Percentiles rank a stretch among this genome's conserved stretches.
Conservation (phyloP, 2,888 invertebrate genomes). For the Stenchaetothrips biformis region DNA sequence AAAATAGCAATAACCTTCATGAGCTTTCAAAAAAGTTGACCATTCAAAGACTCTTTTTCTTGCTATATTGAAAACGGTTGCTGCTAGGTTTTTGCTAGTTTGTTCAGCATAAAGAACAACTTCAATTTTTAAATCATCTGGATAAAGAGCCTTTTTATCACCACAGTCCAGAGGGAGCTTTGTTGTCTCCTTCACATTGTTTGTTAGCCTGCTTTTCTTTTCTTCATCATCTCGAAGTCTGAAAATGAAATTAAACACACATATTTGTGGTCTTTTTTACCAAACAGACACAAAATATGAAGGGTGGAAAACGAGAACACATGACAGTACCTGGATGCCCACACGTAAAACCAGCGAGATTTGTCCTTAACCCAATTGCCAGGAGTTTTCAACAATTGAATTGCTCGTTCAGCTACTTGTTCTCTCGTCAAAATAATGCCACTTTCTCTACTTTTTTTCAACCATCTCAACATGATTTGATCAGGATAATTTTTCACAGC, state of each 20-base stretch:
- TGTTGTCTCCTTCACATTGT: neutral
- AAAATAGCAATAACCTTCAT: neutral
- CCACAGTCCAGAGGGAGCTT: neutral
- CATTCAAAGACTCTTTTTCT: neutral
- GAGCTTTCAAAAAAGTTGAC: neutral
- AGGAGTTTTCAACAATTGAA: neutral
- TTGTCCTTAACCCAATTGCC: neutral
- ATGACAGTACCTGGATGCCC: neutral
- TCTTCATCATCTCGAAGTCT: neutral
- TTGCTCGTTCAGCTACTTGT: neutral
- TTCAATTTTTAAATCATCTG: neutral
- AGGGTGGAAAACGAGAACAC: neutral
- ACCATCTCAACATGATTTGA: neutral
- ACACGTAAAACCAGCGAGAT: neutral
- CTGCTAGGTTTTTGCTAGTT: neutral
- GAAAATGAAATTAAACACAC: neutral
- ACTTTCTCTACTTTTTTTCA: neutral
- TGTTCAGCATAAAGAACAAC: constrained; percentile 12
- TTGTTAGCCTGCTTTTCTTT: neutral
- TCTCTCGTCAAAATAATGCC: neutral
- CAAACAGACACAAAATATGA: neutral
- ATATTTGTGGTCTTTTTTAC: too few species aligned
- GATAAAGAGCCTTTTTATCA: neutral
- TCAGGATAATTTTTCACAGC: constrained; percentile 8
- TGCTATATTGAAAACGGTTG: neutral